A percentile compares a stretch with the other conserved stretches of the same genome.
These are phyloP conservation scores for Phyllostomus discolor DNA, from an alignment of 2,113 vertebrate species.

Conservation along the genomic window DNA sequence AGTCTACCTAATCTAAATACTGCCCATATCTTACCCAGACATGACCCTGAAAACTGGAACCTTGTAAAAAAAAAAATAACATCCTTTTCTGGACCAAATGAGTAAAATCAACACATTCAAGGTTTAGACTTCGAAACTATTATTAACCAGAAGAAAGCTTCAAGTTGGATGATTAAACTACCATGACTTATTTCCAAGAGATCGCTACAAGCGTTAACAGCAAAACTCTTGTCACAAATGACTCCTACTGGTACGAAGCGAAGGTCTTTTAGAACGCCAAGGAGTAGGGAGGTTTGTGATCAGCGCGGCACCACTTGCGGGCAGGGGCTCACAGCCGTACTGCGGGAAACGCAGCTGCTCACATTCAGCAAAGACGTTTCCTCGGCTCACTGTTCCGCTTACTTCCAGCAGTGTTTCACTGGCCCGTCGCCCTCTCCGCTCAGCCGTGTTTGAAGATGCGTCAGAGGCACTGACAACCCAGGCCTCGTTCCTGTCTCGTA, in stretches of 20 bases:
- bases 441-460: neutral
- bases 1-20: neutral
- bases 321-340: neutral
- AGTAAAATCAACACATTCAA: neutral
- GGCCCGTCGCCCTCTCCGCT: neutral
- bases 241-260: neutral
- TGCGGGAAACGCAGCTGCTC: neutral
- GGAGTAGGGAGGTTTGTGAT: neutral
- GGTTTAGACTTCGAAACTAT: neutral
- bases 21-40: neutral
- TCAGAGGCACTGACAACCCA: constrained; percentile 2
- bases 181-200: neutral
- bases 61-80: neutral
- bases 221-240: neutral
- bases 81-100: neutral
- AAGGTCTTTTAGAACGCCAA: neutral
- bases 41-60: neutral
- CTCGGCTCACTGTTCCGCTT: neutral
- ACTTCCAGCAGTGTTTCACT: neutral
- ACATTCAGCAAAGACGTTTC: neutral
- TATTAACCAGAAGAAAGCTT: neutral
- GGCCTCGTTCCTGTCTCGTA: neutral
- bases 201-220: neutral
- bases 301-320: neutral
- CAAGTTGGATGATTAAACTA: neutral